Base-by-base conservation (phyloP, 2,888 invertebrate species). In the Zootermopsis nevadensis region DNA sequence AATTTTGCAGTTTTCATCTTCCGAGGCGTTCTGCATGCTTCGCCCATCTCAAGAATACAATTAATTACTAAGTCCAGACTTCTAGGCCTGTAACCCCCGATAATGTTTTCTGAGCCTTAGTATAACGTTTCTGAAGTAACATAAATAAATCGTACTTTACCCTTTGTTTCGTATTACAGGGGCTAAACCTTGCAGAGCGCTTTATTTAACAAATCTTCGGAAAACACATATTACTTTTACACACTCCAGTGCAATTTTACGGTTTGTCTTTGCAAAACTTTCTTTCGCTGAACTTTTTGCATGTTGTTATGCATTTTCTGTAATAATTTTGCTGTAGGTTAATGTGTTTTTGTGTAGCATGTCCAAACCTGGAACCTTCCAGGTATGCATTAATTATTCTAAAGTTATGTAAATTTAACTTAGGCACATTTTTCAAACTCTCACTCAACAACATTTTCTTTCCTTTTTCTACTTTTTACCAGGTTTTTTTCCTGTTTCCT, bases 401-500 rank as follows among this genome's bases (percentile, higher is more conserved):
- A 22, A 69, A 31, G 19, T 69, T 69, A 69, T 69, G 69, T 69
- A 69, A 69, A 69, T 69, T 69, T 69, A 33, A 31, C 1, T 69
- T 33, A 69, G n/a, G n/a, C n/a, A n/a, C n/a, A 69, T 69, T 69
- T 69, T 69, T 69, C 69, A 69, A 69, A 69, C 69, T 33, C 33
- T 33, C 33, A 33, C 33, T 69, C 60, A 69, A 69, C 30, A 67
- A 67, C 10, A 27, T 27, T 27, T 67, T 24, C 15, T 53, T 53
- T 27, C n/a, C 19, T 48, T 48, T 48, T 4, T 12, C 48, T 48
- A 15, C 15, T 3, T 48, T 19, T 27, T 60, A 8, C 60, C n/a
- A 8, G 69, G 33, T 69, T 69, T 33, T 69, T 33, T 69, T 69
- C 69, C 33, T 24, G 69, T 33, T 69, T 69, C 12, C 69, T 69